A percentile compares a stretch with the other conserved stretches of the same genome.
Evolutionary conservation across 2,888 invertebrate species (phyloP).

Genomic region (Pristionchus japonicus): DNA sequence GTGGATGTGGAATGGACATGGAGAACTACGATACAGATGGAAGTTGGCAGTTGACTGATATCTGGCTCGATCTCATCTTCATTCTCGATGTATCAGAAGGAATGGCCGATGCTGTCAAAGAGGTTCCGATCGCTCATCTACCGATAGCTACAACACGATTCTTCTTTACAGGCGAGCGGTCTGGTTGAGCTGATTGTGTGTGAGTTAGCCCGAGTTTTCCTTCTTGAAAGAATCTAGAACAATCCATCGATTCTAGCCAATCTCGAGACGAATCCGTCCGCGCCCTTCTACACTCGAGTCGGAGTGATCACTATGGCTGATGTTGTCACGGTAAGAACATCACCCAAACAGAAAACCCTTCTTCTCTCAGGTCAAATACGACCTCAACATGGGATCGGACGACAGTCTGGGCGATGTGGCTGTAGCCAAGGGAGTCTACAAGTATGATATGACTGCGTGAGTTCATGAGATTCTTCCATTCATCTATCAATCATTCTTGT

Average conservation of each 20-base stretch:
- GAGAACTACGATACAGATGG: not conserved
- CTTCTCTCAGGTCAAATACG: not conserved
- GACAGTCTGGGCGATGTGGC: not conserved
- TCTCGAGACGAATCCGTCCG: not conserved
- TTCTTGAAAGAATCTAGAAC: not conserved
- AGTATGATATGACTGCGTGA: not conserved
- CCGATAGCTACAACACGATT: too few species aligned
- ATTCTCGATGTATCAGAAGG: not conserved
- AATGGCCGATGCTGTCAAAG: not conserved
- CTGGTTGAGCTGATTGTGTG: not conserved
- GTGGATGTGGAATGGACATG: not conserved
- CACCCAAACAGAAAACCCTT: not conserved
- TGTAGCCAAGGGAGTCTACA: not conserved
- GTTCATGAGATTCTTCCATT: not conserved
- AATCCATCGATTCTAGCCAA: not conserved
- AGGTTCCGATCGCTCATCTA: not conserved
- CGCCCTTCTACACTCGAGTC: not conserved
- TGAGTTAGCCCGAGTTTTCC: not conserved
- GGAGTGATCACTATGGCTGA: not conserved
- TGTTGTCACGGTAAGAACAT: not conserved
- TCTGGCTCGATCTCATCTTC: constrained; percentile 1
- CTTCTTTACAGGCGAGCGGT: not conserved
- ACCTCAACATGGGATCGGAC: not conserved
- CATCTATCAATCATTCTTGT: not conserved
- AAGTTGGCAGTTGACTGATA: not conserved